Base-by-base conservation (phyloP, 2,888 invertebrate genomes). In the Meganola albula region DNA sequence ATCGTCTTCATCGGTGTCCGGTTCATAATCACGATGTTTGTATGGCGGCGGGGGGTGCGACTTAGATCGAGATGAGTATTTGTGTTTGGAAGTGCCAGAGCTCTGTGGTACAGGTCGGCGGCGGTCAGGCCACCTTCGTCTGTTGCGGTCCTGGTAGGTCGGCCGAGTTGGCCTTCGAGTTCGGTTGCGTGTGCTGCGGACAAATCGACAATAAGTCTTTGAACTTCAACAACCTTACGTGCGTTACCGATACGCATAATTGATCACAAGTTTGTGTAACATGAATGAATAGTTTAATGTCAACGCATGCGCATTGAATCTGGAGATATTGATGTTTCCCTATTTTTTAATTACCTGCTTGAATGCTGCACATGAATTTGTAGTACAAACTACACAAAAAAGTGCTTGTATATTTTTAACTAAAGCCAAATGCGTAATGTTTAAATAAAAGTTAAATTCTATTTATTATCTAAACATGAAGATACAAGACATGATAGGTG, bases 81-180 rank as follows among this genome's bases (percentile, higher is more conserved):
- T 53, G 31, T 45, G 16, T 43, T 52, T 49, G 4, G 28, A 10
- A n/a, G n/a, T n/a, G n/a, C n/a, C n/a, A n/a, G n/a, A n/a, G 25
- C 14, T 38, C 10, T 48, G 27, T 4, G 33, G 26, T 12, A 55
- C 16, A 27, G 55, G 52, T 18, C 55, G 47, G 24, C 67, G 62
- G 10, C 59, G 61, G 1, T 63, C 58, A 0, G 76, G 78, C 64
- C 67, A 70, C 25, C 75, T 62, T 36, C 73, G 61, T 21, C 71
- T 63, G 43, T 63, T 74, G 21, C 75, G 67, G 21, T 83, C 83
- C 28, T 73, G 70, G 48, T 79, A 69, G 24, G 65, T 55, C 23
- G 63, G 58, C 1, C 77, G 67, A 2, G 73, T 63, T 6, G 80
- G 82, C 44, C 77, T 59, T 30, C 74, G 65, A 12, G 63, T 52